These are phyloP conservation scores for Spinus olivaceus DNA, from an alignment of 2,797 vertebrate species.

Conservation along the genomic window DNA sequence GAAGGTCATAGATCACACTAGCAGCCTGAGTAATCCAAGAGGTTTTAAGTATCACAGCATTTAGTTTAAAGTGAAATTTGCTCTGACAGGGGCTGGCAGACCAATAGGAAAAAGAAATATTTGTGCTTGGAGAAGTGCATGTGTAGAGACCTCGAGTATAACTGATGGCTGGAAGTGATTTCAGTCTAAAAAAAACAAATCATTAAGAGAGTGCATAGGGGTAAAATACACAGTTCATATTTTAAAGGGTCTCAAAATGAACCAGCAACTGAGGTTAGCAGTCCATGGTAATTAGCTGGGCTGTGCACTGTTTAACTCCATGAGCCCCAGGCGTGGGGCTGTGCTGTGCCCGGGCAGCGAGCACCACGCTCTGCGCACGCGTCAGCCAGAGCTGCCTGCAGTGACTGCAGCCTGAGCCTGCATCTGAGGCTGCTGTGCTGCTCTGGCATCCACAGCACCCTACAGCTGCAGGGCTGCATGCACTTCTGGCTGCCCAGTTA, in stretches of 20 bases:
- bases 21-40: conserved; percentile 78
- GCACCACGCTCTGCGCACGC: fast-evolving
- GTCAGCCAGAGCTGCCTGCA: neutral
- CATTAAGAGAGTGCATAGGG: conserved; percentile 89
- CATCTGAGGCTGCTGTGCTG: neutral
- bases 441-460: fast-evolving
- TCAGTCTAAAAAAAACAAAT: conserved; percentile 92
- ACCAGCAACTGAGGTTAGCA: conserved; percentile 77
- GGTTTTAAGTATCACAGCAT: conserved; percentile 79
- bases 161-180: conserved; percentile 95
- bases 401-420: neutral
- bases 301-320: conserved; percentile 73
- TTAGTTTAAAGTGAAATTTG: conserved; percentile 84
- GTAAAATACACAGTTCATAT: conserved; percentile 94
- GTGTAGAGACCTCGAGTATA: conserved; percentile 78
- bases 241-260: conserved; percentile 81
- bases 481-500: fast-evolving
- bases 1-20: conserved; percentile 79
- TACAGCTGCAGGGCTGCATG: fast-evolving
- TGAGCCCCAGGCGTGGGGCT: conserved; percentile 39
- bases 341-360: neutral
- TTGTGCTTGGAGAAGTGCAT: conserved; percentile 81
- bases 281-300: conserved; percentile 76
- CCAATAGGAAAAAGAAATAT: conserved; percentile 88
- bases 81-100: conserved; percentile 87